These are phyloP conservation scores for Cyanoderma ruficeps DNA, from an alignment of 2,113 vertebrate species.

Conservation along the genomic window DNA sequence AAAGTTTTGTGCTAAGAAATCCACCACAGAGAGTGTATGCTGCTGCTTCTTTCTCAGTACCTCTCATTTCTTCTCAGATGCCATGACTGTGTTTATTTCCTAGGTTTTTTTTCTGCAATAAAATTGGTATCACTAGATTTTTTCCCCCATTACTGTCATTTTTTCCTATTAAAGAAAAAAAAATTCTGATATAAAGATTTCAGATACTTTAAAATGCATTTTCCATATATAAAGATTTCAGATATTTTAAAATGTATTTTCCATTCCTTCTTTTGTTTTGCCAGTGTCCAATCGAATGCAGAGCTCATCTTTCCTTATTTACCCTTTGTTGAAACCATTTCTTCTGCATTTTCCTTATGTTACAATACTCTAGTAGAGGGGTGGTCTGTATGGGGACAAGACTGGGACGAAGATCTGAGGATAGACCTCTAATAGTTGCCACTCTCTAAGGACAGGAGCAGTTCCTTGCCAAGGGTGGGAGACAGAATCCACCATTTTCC, in stretches of 20 bases:
- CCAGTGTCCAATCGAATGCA: rapidly evolving
- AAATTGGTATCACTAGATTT: neutral
- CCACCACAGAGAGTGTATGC: neutral
- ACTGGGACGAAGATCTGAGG: neutral
- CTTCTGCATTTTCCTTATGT: neutral
- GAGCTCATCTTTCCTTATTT: neutral
- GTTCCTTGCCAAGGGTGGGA: neutral
- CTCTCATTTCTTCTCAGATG: neutral
- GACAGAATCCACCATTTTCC: neutral
- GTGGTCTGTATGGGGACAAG: neutral
- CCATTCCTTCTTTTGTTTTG: neutral
- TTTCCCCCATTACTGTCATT: rapidly evolving
- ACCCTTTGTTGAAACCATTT: neutral
- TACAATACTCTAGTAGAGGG: neutral
- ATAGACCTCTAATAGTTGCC: neutral
- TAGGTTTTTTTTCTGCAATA: neutral
- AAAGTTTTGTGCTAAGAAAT: neutral
- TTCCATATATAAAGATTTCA: neutral
- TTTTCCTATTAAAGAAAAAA: neutral
- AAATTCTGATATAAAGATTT: neutral
- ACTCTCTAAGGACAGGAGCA: neutral
- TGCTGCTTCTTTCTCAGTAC: neutral
- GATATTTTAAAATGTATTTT: neutral
- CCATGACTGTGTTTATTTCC: neutral
- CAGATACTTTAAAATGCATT: neutral